Evolutionary conservation across 2,797 vertebrate species (phyloP), one percentile per base, ranked within the genome.

Genomic region (Todus mexicanus): DNA sequence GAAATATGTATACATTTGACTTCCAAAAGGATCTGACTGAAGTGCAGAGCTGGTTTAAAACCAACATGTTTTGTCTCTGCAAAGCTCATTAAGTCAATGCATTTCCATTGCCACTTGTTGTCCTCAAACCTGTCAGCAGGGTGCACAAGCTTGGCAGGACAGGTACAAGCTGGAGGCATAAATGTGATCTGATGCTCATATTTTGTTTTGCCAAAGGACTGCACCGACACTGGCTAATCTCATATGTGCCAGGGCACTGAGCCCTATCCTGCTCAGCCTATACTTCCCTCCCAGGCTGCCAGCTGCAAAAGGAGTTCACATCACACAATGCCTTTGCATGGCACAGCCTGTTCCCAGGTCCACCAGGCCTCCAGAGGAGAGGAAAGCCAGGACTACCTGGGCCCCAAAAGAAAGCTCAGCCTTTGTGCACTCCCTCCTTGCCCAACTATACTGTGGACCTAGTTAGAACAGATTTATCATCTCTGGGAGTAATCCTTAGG

Each of bases 31-130:
- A 33, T 54, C 57, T 65, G 61, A 29, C 16, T 33, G 56, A 84
- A 86, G n/a, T 18, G n/a, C 10, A 68, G 48, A 71, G 23, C 22
- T 71, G 26, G 5, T 74, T 85, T 77, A 64, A 74, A 54, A 37
- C 48, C 68, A 79, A 50, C 7, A 2, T 4, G 14, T 15, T 83
- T 75, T 42, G 25, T 40, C 18, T 42, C 59, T n/a, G 56, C 23
- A 81, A 57, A 72, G 33, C 57, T 92, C 50, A 50, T n/a, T 15
- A 89, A 79, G n/a, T 86, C 77, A 71, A 31, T 87, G 42, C 53
- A 57, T 93, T 96, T 86, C 74, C 74, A 53, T 25, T 79, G 86
- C 88, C 80, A 76, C 93, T 95, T 90, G 88, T 77, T 91, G 77
- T 92, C 88, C 91, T 60, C 88, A 95, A 71, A 92, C 65, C 40